Percentiles rank a stretch among this genome's conserved stretches.
These are phyloP conservation scores for Callithrix jacchus DNA, from an alignment of 2,113 vertebrate species.

Conservation along the genomic window DNA sequence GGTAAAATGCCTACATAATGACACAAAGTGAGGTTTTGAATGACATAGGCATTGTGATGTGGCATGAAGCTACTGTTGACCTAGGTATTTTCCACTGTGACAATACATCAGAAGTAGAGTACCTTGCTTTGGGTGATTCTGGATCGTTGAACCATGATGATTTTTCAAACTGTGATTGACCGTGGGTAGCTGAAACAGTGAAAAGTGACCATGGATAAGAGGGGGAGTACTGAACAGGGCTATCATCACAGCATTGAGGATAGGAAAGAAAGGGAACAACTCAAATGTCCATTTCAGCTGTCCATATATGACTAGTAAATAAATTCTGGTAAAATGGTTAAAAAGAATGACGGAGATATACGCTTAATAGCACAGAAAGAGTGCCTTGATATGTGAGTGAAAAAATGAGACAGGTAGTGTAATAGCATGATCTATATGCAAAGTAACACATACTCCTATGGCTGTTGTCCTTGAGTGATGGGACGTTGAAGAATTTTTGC, in stretches of 20 bases:
- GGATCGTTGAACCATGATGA: not conserved
- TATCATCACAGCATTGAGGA: not conserved
- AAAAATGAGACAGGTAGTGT: not conserved
- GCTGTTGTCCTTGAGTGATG: not conserved
- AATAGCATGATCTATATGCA: not conserved
- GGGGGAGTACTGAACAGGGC: too few species aligned
- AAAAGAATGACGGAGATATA: not conserved
- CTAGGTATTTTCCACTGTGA: not conserved
- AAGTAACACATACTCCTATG: too few species aligned
- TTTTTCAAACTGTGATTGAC: not conserved
- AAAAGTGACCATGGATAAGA: not conserved
- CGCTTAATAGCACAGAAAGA: not conserved
- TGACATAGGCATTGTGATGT: not conserved
- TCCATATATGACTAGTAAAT: not conserved
- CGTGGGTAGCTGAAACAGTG: not conserved
- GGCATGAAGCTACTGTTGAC: not conserved
- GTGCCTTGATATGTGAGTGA: not conserved
- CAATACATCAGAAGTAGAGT: not conserved
- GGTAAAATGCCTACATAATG: not conserved
- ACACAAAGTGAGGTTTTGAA: not conserved
- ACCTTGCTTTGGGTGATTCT: not conserved
- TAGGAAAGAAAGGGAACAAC: not conserved
- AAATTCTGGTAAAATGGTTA: not conserved
- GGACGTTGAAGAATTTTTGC: not conserved
- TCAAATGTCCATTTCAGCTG: not conserved